Evolutionary conservation across 1,140 invertebrate species (phyloP), one percentile per base, ranked within the genome.

Genomic region (Anadara kagoshimensis): DNA sequence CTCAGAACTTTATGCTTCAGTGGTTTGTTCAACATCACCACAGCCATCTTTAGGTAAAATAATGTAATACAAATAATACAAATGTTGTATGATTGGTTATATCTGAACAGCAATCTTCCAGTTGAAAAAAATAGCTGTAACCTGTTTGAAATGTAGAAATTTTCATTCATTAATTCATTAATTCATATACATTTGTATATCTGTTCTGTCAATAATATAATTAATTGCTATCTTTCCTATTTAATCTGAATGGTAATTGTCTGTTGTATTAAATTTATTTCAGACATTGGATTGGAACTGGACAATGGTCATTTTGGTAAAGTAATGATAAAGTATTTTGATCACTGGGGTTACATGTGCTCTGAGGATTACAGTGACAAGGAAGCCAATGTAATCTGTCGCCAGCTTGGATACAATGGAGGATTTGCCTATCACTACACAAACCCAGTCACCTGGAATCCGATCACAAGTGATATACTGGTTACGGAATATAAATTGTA

Each of bases 301-400:
- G 72, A 79, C n/a, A 64, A 83, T 36, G 53, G 65, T 11, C 24
- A 80, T 44, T 57, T 57, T 63, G 85, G 85, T 10, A 65, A 45
- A 26, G 70, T 86, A 3, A 56, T 54, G 16, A 54, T 85, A 8
- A 73, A 62, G 5, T 71, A 81, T 57, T 82, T 75, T 59, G 64
- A 53, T 20, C 75, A 80, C 10, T 73, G 81, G 24, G 86, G 86
- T 18, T 78, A 69, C 36, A 64, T 88, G 1, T 88, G 87, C 69
- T 43, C 76, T 29, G 78, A 86, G 49, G 77, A 74, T 1, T 87
- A 81, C 57, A 81, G 83, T 54, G 70, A 79, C 20, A 69, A 69
- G 0, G 84, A 83, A 64, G 87, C 86, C 20, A 80, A 62, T 11
- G 85, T 87, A 2, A 76, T 80, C 5, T 88, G 87, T 74, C 77